Evolutionary conservation across 2,113 vertebrate species (phyloP).

Genomic region (Pycnonotus jocosus): DNA sequence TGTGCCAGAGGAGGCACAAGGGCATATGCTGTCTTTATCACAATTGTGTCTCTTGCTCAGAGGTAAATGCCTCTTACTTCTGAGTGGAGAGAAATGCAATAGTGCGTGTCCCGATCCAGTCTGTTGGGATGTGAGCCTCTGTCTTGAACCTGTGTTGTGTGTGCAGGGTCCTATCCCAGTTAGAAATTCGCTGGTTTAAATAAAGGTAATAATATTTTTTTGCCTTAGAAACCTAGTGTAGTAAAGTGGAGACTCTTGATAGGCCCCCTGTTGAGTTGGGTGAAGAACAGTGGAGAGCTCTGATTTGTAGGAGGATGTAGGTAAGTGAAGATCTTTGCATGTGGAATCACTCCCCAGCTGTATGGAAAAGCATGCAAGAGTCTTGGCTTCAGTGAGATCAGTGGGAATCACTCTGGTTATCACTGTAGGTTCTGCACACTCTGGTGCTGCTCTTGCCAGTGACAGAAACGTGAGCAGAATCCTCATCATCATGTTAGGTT

Average conservation of each 20-base stretch:
- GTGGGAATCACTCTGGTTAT: neutral
- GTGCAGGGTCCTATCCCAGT: neutral
- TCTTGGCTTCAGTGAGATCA: neutral
- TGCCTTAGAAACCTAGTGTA: neutral
- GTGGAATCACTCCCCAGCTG: neutral
- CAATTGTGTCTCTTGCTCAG: neutral
- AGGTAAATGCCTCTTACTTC: neutral
- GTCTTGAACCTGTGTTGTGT: neutral
- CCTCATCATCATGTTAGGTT: neutral
- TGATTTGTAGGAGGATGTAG: neutral
- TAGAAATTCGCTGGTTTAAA: neutral
- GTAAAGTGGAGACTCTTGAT: neutral
- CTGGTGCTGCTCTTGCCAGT: neutral
- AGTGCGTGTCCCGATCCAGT: fast-evolving
- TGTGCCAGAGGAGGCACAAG: neutral
- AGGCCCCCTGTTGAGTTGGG: neutral
- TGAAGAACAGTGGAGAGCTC: neutral
- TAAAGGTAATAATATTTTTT: neutral
- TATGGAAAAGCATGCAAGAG: neutral
- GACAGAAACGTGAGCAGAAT: neutral
- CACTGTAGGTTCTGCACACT: neutral
- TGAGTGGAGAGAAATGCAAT: neutral
- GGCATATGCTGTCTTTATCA: neutral
- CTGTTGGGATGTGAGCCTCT: neutral
- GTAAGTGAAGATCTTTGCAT: neutral